A percentile compares a stretch with the other conserved stretches of the same genome.
These are phyloP conservation scores for Hedychridium roseum DNA, from an alignment of 2,888 invertebrate genomes.

Conservation along the genomic window DNA sequence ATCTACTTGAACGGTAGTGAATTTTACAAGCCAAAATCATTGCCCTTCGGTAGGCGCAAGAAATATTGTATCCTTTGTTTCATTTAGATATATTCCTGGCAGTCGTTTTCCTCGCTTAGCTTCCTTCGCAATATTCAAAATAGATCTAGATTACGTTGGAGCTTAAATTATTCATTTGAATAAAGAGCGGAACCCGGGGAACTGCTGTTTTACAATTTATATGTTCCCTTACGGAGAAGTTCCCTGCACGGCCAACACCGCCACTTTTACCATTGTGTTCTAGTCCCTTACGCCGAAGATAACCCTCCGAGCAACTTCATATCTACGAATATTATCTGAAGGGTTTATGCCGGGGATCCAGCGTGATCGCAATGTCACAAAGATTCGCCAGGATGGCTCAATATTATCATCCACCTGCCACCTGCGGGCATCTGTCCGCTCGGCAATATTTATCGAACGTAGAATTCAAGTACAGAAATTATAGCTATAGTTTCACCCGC, in stretches of 20 bases:
- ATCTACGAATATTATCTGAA: slow-evolving; percentile 49
- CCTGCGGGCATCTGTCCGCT: too few relatives aligned
- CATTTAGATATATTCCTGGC: not conserved
- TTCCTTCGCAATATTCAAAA: not conserved
- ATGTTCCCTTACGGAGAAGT: slow-evolving; percentile 14
- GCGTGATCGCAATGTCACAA: slow-evolving; percentile 42
- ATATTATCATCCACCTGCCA: too few relatives aligned
- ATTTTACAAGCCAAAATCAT: too few relatives aligned
- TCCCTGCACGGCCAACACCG: slow-evolving; percentile 17
- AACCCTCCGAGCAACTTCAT: slow-evolving; percentile 39
- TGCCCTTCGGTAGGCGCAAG: not conserved
- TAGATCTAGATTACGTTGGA: slow-evolving; percentile 1
- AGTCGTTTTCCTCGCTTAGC: not conserved
- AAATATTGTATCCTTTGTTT: not conserved
- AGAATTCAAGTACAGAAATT: too few relatives aligned
- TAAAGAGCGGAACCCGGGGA: slow-evolving; percentile 1
- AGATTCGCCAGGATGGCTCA: slow-evolving; percentile 34
- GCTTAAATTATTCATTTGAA: slow-evolving; percentile 3
- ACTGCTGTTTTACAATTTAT: slow-evolving; percentile 11
- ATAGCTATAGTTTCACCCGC: too few relatives aligned
- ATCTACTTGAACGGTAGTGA: too few relatives aligned
- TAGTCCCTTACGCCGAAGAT: slow-evolving; percentile 41
- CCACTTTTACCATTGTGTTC: slow-evolving; percentile 35
- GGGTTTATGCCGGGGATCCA: slow-evolving; percentile 38
- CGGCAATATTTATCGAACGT: too few relatives aligned